Evolutionary conservation across 1,140 invertebrate species (phyloP).

Genomic region (Yoshiicerus persimilis): DNA sequence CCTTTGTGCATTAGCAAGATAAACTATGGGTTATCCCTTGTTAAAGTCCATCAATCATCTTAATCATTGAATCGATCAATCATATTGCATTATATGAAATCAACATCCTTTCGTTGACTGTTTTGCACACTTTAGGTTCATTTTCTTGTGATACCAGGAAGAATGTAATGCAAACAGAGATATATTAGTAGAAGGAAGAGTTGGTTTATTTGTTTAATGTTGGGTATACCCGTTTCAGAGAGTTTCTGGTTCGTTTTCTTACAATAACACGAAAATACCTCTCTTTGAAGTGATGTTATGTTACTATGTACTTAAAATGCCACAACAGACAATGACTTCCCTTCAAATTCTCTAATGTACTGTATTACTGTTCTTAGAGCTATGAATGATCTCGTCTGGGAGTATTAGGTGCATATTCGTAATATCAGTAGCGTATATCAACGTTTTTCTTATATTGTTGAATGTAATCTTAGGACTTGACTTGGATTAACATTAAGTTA

Average conservation of each 20-base stretch:
- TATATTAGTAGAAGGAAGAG: too few relatives aligned
- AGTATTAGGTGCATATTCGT: too few relatives aligned
- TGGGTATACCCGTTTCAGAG: background rate
- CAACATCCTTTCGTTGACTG: background rate
- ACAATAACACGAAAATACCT: background rate
- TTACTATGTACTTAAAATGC: conserved; percentile 7
- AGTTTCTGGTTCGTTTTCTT: background rate
- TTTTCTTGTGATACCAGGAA: background rate
- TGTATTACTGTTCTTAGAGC: background rate
- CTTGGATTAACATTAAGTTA: conserved; percentile 18
- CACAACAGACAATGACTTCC: conserved; percentile 6
- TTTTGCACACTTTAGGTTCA: background rate
- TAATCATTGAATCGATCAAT: conserved; percentile 15
- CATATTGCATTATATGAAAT: background rate
- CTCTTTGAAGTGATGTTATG: background rate
- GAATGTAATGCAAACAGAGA: too few relatives aligned
- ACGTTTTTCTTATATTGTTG: background rate
- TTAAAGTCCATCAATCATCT: background rate
- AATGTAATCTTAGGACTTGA: background rate
- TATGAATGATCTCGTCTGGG: background rate
- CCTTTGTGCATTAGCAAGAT: background rate
- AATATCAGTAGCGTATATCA: too few relatives aligned
- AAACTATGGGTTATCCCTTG: background rate
- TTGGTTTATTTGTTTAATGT: background rate
- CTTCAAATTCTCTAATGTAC: background rate